These are phyloP conservation scores for Varecia variegata DNA, from an alignment of 2,797 vertebrate genomes.

Conservation along the genomic window DNA sequence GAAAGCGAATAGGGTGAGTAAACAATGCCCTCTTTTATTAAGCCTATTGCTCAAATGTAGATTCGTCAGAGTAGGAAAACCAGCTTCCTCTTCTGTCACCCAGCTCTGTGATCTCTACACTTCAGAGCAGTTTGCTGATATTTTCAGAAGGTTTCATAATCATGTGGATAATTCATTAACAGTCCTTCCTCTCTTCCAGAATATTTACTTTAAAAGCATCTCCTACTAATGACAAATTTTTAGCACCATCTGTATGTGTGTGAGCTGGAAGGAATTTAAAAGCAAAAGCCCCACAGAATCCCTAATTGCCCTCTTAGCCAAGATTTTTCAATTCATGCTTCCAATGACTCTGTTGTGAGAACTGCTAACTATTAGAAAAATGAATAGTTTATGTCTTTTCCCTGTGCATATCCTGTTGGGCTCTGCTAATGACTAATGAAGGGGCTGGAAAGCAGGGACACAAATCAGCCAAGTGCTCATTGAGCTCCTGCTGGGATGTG, in stretches of 20 bases:
- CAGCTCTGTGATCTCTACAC: background rate
- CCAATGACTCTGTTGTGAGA: background rate
- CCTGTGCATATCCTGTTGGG: background rate
- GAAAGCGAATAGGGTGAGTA: background rate
- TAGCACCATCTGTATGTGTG: background rate
- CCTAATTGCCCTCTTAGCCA: slow-evolving; percentile 7
- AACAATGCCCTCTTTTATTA: background rate
- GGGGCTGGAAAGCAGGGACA: background rate
- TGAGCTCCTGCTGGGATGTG: background rate
- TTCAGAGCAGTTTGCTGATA: background rate
- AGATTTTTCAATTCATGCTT: background rate
- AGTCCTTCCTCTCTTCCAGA: background rate
- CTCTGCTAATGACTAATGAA: slow-evolving; percentile 25
- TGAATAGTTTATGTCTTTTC: slow-evolving; percentile 12
- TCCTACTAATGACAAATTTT: slow-evolving; percentile 25
- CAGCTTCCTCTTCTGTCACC: background rate
- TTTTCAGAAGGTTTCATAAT: slow-evolving; percentile 19
- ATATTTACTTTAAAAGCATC: slow-evolving; percentile 5
- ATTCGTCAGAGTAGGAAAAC: background rate
- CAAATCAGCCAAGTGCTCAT: background rate
- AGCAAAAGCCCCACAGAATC: background rate
- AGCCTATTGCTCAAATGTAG: background rate
- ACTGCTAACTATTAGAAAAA: slow-evolving; percentile 24
- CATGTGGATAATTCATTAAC: background rate
- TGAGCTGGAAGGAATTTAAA: slow-evolving; percentile 41